Conservation (phyloP, 2,797 vertebrate genomes). For the Hippoglossus hippoglossus region DNA sequence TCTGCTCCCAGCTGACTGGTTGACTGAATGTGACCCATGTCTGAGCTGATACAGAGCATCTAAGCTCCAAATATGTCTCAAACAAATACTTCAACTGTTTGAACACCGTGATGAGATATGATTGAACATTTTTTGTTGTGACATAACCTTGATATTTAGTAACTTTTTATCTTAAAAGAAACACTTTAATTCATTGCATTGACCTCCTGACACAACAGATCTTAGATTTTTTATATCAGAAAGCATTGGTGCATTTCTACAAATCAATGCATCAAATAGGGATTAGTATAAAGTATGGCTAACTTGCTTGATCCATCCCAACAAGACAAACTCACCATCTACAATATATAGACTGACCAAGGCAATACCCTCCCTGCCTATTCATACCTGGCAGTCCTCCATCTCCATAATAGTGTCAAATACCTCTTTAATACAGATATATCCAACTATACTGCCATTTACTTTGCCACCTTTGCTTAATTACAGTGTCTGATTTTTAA, state of each 20-base stretch:
- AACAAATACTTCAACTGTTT: neutral
- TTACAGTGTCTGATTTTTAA: constrained; percentile 1
- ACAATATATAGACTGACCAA: neutral
- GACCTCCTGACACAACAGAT: neutral
- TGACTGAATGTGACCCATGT: neutral
- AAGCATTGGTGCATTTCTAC: neutral
- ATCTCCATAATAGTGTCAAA: no score
- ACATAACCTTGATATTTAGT: neutral
- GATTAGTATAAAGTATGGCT: neutral
- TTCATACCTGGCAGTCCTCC: no score
- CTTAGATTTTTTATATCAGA: neutral
- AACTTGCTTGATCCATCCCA: neutral
- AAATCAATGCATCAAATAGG: constrained; percentile 4
- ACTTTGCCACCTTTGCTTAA: neutral
- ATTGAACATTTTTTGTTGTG: neutral
- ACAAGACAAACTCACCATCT: neutral
- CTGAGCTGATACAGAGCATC: neutral
- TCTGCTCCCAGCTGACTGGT: constrained; percentile 10
- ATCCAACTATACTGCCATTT: no score
- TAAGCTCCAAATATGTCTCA: neutral
- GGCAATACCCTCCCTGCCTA: neutral
- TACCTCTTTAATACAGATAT: no score
- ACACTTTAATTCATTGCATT: neutral
- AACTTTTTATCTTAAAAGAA: no score
- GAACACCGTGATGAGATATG: neutral